phyloP scores from a whole-genome alignment of 2,113 vertebrate genomes.

The Halcyon senegalensis region DNA sequence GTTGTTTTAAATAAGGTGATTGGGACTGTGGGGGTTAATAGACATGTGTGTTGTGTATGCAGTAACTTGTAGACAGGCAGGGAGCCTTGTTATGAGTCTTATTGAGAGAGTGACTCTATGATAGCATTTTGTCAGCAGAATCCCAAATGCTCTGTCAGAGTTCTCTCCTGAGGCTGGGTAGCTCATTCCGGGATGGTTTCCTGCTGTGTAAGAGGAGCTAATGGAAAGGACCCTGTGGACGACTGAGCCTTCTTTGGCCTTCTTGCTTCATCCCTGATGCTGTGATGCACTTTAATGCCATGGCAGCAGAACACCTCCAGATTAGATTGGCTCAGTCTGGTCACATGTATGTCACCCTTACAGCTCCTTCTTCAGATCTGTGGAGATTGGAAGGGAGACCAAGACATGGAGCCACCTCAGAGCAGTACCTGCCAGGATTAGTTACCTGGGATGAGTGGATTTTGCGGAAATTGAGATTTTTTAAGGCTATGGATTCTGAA shows the following conservation, averaged over 20 bases:
- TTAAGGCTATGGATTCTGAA: background rate
- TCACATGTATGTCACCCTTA: background rate
- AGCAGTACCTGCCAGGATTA: background rate
- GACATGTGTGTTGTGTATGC: accelerated
- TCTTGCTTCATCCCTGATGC: background rate
- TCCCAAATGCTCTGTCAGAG: accelerated
- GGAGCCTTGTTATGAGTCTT: background rate
- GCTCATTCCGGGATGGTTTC: background rate
- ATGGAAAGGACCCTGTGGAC: background rate
- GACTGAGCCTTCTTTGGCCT: background rate
- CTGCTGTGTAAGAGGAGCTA: background rate
- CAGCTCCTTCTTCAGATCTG: background rate
- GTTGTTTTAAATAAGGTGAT: background rate
- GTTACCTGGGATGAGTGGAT: background rate
- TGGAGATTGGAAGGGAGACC: background rate
- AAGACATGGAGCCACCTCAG: background rate
- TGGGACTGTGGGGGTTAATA: background rate
- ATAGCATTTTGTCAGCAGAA: background rate
- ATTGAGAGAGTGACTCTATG: background rate
- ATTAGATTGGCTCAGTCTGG: background rate
- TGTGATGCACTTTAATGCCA: background rate
- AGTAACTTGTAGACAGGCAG: background rate
- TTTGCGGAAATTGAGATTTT: background rate
- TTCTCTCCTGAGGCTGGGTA: background rate
- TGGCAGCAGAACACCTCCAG: background rate